Evolutionary conservation across 1,140 invertebrate genomes (phyloP), one percentile per base, ranked within the genome.

Genomic region (Metopolophium dirhodum): DNA sequence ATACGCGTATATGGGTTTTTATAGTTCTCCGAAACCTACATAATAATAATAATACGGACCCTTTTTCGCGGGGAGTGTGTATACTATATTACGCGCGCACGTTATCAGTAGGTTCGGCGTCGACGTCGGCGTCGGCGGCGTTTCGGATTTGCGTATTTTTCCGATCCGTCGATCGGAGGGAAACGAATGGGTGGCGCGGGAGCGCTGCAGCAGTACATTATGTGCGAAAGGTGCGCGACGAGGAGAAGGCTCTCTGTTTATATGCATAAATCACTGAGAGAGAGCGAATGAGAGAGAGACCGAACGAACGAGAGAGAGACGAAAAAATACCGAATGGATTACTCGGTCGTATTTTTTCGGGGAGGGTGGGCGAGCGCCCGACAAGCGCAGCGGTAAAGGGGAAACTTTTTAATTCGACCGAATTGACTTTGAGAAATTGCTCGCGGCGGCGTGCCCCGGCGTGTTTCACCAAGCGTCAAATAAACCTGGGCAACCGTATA

Each of bases 391-490:
- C 8, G 11, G 57, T 22, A 51, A 77, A 23, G 23, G 20, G 91
- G 82, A 85, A 86, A 92, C 82, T 92, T 93, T 93, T 93, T 93
- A 93, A 93, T 93, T 93, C 91, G 77, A 86, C 11, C 90, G 45
- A 37, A 91, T 93, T 51, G 91, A 93, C 91, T 93, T 93, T 93
- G 91, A 93, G 49, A 93, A 93, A 93, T 93, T 57, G 49, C 91
- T 18, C 49, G 49, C 77, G 91, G 49, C 47, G 11, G 14, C 20
- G 35, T 22, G 41, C 61, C n/a, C 30, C n/a, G n/a, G 18, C 82
- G 91, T 93, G 91, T 93, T 82, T 54, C 82, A 83, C 91, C 91
- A 86, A 93, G 91, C 91, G 91, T 93, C 91, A 93, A 93, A 93
- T 93, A 93, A 93, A 93, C 91, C 91, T 83, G 47, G 77, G 47